A percentile compares a stretch with the other conserved stretches of the same genome.
Conservation (phyloP, 1,140 invertebrate genomes). For the Cheumatopsyche charites region DNA sequence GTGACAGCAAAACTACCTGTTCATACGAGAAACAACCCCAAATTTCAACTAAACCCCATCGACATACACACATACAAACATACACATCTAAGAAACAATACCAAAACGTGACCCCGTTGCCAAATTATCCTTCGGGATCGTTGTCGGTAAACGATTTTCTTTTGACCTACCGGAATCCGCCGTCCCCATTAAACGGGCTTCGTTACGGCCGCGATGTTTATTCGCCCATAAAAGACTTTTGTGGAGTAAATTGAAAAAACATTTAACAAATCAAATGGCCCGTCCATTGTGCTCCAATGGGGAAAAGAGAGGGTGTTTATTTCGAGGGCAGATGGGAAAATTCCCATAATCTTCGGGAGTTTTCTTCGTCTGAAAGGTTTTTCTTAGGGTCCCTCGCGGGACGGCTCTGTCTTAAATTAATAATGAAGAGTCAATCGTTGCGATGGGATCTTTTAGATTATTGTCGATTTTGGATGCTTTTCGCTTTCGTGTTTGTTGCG, state of each 20-base stretch:
- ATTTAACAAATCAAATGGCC: constrained; percentile 34
- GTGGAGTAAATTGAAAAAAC: constrained; percentile 32
- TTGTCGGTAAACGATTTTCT: constrained; percentile 18
- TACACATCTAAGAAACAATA: neutral
- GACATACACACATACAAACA: too few species aligned
- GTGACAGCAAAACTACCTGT: too few species aligned
- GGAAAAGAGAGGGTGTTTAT: too few species aligned
- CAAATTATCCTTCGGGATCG: constrained; percentile 17
- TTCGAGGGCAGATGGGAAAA: neutral
- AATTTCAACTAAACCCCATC: too few species aligned
- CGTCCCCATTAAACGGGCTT: constrained; percentile 2
- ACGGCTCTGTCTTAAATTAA: neutral
- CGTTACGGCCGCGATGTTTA: constrained; percentile 25
- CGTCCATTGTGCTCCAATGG: neutral
- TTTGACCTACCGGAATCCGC: constrained; percentile 2
- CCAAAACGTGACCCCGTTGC: neutral
- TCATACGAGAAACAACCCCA: too few species aligned
- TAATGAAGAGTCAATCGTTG: neutral
- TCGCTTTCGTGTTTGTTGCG: too few species aligned
- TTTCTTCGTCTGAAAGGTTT: neutral
- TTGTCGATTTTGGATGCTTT: too few species aligned
- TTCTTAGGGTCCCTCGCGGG: neutral
- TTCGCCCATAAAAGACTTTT: constrained; percentile 36
- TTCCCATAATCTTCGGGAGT: constrained; percentile 11
- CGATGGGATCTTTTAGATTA: neutral